These are phyloP conservation scores for Drosophila pseudoananassae DNA, from an alignment of 1,140 invertebrate genomes.

Conservation along the genomic window DNA sequence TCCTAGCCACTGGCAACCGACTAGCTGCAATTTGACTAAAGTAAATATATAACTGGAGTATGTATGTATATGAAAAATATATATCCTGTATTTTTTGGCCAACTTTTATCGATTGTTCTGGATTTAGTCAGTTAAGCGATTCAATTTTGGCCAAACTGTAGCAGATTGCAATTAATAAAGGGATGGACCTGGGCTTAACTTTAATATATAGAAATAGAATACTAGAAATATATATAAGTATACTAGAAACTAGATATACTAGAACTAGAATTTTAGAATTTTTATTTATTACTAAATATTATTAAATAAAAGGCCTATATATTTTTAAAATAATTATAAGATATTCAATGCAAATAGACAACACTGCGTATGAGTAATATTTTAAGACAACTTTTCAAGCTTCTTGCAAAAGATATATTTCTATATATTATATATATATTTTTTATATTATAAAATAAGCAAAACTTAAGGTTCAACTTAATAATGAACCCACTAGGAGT, in stretches of 20 bases:
- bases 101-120: slow-evolving; percentile 12
- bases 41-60: slow-evolving; percentile 12
- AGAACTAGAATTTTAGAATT: no score
- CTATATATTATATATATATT: background rate
- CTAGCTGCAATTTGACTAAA: slow-evolving; percentile 18
- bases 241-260: no score
- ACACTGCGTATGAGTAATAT: slow-evolving; percentile 5
- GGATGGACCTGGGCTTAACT: background rate
- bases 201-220: no score
- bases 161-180: slow-evolving; percentile 47
- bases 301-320: background rate
- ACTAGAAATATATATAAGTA: no score
- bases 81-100: slow-evolving; percentile 10
- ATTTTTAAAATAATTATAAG: background rate
- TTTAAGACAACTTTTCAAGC: background rate
- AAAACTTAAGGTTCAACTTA: background rate
- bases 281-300: no score
- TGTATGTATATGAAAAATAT: background rate
- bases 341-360: background rate
- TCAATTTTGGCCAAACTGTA: slow-evolving; percentile 36
- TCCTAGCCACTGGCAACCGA: slow-evolving; percentile 23
- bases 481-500: background rate
- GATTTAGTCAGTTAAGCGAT: slow-evolving; percentile 14
- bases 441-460: no score
- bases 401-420: no score